A percentile compares a stretch with the other conserved stretches of the same genome.
Evolutionary conservation across 2,888 invertebrate species (phyloP).

Genomic region (Rhaphigaster nebulosa): DNA sequence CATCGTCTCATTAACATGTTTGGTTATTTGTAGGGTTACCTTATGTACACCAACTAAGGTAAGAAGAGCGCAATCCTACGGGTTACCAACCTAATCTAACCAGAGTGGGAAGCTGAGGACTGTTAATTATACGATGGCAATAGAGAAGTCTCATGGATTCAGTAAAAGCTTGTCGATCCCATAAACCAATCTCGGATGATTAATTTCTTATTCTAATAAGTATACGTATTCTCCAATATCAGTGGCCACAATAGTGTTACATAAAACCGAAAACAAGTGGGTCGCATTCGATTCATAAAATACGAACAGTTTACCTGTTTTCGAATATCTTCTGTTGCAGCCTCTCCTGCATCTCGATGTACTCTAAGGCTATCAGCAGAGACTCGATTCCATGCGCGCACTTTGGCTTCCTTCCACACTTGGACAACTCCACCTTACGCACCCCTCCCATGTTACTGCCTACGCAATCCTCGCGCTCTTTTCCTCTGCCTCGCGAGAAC

Average conservation of each 20-base stretch:
- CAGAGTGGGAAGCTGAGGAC: too few species aligned
- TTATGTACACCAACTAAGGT: too few species aligned
- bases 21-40: neutral
- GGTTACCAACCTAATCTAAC: too few species aligned
- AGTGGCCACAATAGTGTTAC: neutral
- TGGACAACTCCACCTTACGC: neutral
- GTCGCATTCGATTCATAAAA: neutral
- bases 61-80: too few species aligned
- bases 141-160: too few species aligned
- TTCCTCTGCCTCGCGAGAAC: neutral
- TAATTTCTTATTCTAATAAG: neutral
- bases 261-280: neutral
- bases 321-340: neutral
- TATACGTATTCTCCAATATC: neutral
- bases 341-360: conserved; percentile 34
- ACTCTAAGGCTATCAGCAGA: neutral
- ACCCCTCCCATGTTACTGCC: neutral
- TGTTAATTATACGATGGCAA: too few species aligned
- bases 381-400: neutral
- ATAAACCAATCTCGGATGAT: too few species aligned
- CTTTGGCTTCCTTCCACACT: neutral
- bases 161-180: too few species aligned
- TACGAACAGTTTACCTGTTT: neutral
- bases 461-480: neutral
- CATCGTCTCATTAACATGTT: neutral